Base-by-base conservation (phyloP, 92 coral and sea anemone species). In the Heliopora coerulea region DNA sequence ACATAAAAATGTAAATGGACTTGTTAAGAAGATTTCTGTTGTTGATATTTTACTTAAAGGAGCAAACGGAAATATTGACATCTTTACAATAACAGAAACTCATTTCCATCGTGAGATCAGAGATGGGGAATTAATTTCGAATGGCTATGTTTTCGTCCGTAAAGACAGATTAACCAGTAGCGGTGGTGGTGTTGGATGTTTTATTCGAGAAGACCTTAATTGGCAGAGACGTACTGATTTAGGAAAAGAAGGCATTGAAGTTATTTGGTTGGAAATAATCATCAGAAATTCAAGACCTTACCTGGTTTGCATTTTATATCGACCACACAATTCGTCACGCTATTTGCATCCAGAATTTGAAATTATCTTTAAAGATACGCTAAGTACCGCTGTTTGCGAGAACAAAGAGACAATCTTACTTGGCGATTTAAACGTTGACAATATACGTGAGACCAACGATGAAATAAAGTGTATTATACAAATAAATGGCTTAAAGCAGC, bases 111-210 rank as follows among this genome's bases (percentile, higher is more conserved):
- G 41, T n/a, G 68, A 61, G 19, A 61, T 29, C 19, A 31, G 26
- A n/a, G 32, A 61, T 11, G 41, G 17, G 19, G 68, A 61, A n/a
- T 7, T 61, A 30, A 30, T 1, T 26, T n/a, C 30, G 40, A 17
- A 31, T 34, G 68, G 68, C 14, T 61, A 26, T 61, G 13, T 42
- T 26, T 61, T 61, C 30, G 30, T 61, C 44, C 24, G 68, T 11
- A 61, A 61, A 3, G 68, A 61, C 30, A 5, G 31, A 61, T 20
- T 20, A 42, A 61, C 39, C 41, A n/a, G 68, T 34, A n/a, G 19
- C 2, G 68, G 68, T 32, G 68, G 68, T 61, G 68, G 40, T 13
- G 68, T 61, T n/a, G 68, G 68, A 13, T 61, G 68, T 15, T 61
- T 61, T 61, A 61, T 61, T 61, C 68, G 68, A 3, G 30, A 61